Evolutionary conservation across 2,888 invertebrate species (phyloP), one percentile per base, ranked within the genome.

Genomic region (Andrena chrysosceles): DNA sequence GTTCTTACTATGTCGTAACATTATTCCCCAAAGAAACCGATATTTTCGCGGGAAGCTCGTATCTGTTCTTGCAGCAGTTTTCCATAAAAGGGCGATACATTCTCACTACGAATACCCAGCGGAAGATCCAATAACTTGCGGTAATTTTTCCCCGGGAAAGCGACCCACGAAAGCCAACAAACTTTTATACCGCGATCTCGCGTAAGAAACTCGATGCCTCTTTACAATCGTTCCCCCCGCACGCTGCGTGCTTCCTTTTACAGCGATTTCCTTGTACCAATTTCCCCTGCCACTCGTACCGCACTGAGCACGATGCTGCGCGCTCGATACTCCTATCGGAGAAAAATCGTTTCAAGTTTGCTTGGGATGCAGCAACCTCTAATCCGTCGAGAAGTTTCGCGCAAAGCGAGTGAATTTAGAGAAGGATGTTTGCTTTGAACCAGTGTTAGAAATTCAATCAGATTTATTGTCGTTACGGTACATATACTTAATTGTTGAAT

Each of bases 151-250:
- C 42, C 20, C n/a, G 6, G 1, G n/a, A 29, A 20, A 56, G 29
- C 20, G 10, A 26, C 29, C 26, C 64, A 13, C 23, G 62, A 73
- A 66, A 42, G 48, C 20, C 48, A 33, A 26, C 16, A 49, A 77
- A 72, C 60, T 77, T 73, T 73, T 54, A 62, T 60, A 62, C 66
- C 29, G 23, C n/a, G 52, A 67, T 52, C 13, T 77, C 13, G 33
- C 26, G 23, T 13, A 66, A 33, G 23, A 64, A 33, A 13, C 56
- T 13, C 33, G 60, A 63, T 74, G 33, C 33, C 67, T 23, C 73
- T 31, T 73, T 56, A 56, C 26, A 66, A 66, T 56, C 56, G 29
- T 67, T 66, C 35, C 66, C 66, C 64, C 66, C 42, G 29, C 26
- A 48, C 42, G 52, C 54, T 69, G 52, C 48, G 20, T 8, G 75